Evolutionary conservation across 1,140 invertebrate species (phyloP), one percentile per base, ranked within the genome.

Genomic region (Tenebrio molitor): DNA sequence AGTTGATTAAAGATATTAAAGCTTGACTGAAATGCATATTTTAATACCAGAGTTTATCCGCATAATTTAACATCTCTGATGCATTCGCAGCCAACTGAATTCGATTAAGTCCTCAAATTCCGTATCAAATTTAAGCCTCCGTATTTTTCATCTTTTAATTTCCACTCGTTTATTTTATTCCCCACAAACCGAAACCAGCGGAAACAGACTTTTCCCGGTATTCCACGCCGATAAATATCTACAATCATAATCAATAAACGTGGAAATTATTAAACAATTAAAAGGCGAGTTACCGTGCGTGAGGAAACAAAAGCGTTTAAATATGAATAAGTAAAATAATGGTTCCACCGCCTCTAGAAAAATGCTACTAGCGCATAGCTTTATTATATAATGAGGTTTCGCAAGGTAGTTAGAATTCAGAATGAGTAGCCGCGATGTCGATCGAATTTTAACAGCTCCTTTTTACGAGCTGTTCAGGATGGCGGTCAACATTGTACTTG

Each of bases 401-500:
- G 36, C 36, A 39, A 39, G 50, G 21, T 29, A 58, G 21, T 58
- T 58, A 34, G 50, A 58, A 58, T 58, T 29, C 50, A 23, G n/a
- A 58, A 58, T 58, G 50, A 58, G 50, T 58, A 58, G 50, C 50
- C 50, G 50, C 50, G 50, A 58, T 58, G 50, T 58, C 50, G 50
- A 58, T 58, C 50, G 50, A 58, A 58, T 58, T 58, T 58, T 58
- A 58, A 58, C 50, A 58, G 50, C 50, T 58, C 50, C 42, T 66
- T 66, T 66, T 66, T 66, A 66, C 34, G 64, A 66, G 64, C 42
- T 66, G 39, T 66, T 29, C 23, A 29, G 19, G 36, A 29, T 66
- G 50, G 50, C 64, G 64, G 39, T 36, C 64, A 41, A 66, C 64
- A 66, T 66, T 66, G 64, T 66, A 46, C 36, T 66, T 66, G 64